Base-by-base conservation (phyloP, 2,888 invertebrate species). In the Acleris sparsana region DNA sequence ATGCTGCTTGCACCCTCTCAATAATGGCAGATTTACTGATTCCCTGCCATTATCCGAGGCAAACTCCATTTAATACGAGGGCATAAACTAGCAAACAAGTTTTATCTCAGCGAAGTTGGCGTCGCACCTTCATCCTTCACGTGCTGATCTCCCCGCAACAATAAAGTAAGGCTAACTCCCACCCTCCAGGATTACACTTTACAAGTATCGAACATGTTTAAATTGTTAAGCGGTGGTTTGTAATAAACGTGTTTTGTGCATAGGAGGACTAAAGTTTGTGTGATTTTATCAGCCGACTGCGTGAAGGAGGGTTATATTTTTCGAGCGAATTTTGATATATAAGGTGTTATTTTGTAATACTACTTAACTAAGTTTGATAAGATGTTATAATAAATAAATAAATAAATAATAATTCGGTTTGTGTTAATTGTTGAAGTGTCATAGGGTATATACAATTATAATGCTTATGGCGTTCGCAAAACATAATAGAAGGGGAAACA, bases 101-200 rank as follows among this genome's bases (percentile, higher is more conserved):
- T 88, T 89, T 89, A 90, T 88, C 90, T 85, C 78, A 77, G 76
- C 79, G 74, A 86, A 88, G 86, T 88, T 89, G 73, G 75, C 77
- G 79, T 80, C 81, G 80, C 86, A 88, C 89, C 89, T 90, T 89
- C 87, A 90, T 89, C 89, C 87, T 85, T 87, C 89, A 87, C 87
- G 87, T 84, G 80, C 82, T 86, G 84, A 85, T 87, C 87, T 79
- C 71, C 69, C 78, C 80, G 80, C 83, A 86, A 88, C 86, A 88
- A 86, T 86, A 86, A 88, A 88, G 84, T 84, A 74, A 73, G 75
- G 71, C 72, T 75, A 77, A 76, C 66, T 68, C 71, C 62, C 53
- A 68, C 74, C 76, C 75, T 74, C 74, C 64, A 71, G 82, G 83
- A 83, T 86, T 85, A 82, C 74, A 74, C 76, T 76, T 80, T 75